phyloP scores from a whole-genome alignment of 2,888 invertebrate species.

The Embidobia sp. region DNA sequence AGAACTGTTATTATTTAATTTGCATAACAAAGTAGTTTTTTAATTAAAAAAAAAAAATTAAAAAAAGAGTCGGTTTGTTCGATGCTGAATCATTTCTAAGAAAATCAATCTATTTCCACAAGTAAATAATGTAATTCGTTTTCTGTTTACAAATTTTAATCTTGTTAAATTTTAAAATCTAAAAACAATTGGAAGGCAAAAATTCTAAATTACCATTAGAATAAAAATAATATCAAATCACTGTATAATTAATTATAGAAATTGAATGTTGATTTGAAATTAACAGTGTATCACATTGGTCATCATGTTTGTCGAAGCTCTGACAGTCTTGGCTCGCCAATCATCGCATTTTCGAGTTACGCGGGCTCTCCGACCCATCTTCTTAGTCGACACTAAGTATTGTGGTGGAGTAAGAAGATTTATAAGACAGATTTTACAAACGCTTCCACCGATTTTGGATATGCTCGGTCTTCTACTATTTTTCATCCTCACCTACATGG shows the following conservation, averaged over 20 bases:
- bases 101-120: too few species aligned
- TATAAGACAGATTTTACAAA: slow-evolving; percentile 91
- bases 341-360: slow-evolving; percentile 93
- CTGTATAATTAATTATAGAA: too few species aligned
- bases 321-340: slow-evolving; percentile 90
- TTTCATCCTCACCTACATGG: slow-evolving; percentile 91
- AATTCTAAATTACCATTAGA: too few species aligned
- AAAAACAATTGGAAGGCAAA: slow-evolving; percentile 15
- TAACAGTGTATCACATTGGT: slow-evolving; percentile 87
- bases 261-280: slow-evolving; percentile 67
- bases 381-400: slow-evolving; percentile 92
- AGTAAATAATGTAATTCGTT: too few species aligned
- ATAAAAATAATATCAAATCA: too few species aligned
- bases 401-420: slow-evolving; percentile 90
- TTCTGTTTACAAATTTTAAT: too few species aligned
- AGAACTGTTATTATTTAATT: too few species aligned
- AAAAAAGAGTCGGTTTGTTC: too few species aligned
- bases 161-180: neutral
- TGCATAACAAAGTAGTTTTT: too few species aligned
- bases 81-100: too few species aligned
- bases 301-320: slow-evolving; percentile 92
- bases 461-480: slow-evolving; percentile 93
- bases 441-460: slow-evolving; percentile 92
- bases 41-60: too few species aligned
- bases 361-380: slow-evolving; percentile 93